A percentile compares a stretch with the other conserved stretches of the same genome.
Evolutionary conservation across 2,113 vertebrate genomes (phyloP).

Genomic region (Cynopterus brachyotis): DNA sequence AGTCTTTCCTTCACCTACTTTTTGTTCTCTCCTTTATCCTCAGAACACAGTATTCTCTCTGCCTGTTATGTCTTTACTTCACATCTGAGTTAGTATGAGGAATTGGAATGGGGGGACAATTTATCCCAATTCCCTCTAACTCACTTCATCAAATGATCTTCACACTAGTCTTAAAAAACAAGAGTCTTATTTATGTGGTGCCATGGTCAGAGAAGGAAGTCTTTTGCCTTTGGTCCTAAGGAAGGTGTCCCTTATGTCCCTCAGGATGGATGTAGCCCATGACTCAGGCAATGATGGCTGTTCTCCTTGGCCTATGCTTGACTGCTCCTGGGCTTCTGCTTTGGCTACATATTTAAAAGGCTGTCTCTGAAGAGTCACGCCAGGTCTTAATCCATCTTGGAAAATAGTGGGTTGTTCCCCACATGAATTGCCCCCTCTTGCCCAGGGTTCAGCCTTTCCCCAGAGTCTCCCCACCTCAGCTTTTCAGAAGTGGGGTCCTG

Average conservation of each 20-base stretch:
- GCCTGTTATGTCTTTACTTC: background rate
- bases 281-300: background rate
- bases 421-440: background rate
- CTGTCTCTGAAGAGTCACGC: background rate
- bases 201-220: background rate
- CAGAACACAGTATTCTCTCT: background rate
- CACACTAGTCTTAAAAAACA: background rate
- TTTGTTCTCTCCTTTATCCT: background rate
- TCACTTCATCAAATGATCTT: background rate
- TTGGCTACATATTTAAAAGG: background rate
- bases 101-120: background rate
- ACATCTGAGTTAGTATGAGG: background rate
- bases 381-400: background rate
- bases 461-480: no score
- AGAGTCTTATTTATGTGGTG: background rate
- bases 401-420: background rate
- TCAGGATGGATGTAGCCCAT: accelerated
- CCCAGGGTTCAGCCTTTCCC: background rate
- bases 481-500: background rate
- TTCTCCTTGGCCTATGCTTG: background rate
- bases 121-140: background rate
- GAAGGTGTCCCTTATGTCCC: background rate
- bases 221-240: background rate
- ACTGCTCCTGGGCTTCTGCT: background rate
- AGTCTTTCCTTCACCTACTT: background rate